Percentiles rank a stretch among this genome's conserved stretches.
Conservation (phyloP, 1,140 invertebrate species). For the Drosophila carrolli region DNA sequence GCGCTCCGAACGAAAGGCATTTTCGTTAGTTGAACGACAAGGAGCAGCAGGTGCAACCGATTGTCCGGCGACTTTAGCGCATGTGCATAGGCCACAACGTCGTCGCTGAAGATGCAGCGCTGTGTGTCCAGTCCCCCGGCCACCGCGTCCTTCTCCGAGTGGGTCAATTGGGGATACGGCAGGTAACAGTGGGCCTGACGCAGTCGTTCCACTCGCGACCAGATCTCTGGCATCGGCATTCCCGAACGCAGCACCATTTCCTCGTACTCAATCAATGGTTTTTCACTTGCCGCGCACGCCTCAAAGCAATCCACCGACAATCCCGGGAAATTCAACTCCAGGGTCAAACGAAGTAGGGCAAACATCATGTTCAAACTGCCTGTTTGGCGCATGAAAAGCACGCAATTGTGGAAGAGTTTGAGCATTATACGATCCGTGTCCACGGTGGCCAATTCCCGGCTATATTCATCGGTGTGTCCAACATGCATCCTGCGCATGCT, state of each 20-base stretch:
- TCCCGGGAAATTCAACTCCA: conserved; percentile 86
- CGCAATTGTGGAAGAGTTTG: conserved; percentile 86
- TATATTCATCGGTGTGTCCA: conserved; percentile 33
- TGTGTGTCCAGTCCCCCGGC: conserved; percentile 86
- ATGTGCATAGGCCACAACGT: conserved; percentile 88
- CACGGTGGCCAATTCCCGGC: neutral
- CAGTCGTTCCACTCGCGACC: conserved; percentile 88
- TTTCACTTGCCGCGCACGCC: conserved; percentile 85
- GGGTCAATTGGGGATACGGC: conserved; percentile 75
- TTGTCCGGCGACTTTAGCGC: conserved; percentile 86
- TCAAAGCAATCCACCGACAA: conserved; percentile 84
- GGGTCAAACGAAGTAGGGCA: conserved; percentile 87
- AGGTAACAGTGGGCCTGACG: conserved; percentile 88
- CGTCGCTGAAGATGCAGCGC: conserved; percentile 87
- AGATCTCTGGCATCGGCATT: conserved; percentile 88
- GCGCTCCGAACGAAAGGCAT: conserved; percentile 86
- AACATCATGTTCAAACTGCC: conserved; percentile 88
- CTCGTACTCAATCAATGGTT: conserved; percentile 87
- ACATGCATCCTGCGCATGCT: conserved; percentile 86
- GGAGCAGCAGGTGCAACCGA: conserved; percentile 86
- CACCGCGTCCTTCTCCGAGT: conserved; percentile 30
- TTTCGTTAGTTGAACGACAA: conserved; percentile 87
- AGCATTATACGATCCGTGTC: conserved; percentile 85
- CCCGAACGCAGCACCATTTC: conserved; percentile 87
- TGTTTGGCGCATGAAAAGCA: conserved; percentile 88